Percentiles rank a stretch among this genome's conserved stretches.
Evolutionary conservation across 2,113 vertebrate genomes (phyloP).

Genomic region (Solea solea): DNA sequence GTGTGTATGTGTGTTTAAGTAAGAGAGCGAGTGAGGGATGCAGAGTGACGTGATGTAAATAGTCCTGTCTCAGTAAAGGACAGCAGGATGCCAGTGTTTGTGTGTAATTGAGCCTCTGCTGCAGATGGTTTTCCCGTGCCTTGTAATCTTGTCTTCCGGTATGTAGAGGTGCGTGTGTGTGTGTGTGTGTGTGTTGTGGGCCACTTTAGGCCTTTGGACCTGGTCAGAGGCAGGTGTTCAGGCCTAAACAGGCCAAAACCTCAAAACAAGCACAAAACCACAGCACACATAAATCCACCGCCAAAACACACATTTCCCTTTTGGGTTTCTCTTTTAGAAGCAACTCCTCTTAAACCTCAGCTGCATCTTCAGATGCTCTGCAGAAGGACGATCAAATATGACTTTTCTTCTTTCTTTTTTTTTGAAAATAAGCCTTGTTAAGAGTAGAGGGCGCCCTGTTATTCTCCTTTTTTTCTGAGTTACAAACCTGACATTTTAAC

Average conservation of each 20-base stretch:
- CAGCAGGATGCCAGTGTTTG: constrained; percentile 77
- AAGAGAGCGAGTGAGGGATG: constrained; percentile 13
- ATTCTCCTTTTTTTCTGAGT: constrained; percentile 55
- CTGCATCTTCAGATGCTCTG: constrained; percentile 25
- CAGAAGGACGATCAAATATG: constrained; percentile 25
- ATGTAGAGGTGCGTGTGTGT: constrained; percentile 36
- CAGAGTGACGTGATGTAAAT: constrained; percentile 68
- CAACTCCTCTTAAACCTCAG: constrained; percentile 4
- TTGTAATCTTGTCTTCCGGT: constrained; percentile 78
- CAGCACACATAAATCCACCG: constrained; percentile 8
- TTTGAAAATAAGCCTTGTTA: neutral
- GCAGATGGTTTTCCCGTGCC: constrained; percentile 75
- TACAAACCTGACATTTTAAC: constrained; percentile 62
- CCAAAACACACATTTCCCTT: constrained; percentile 3
- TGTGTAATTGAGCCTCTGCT: constrained; percentile 76
- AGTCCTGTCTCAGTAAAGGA: constrained; percentile 66
- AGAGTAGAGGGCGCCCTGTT: constrained; percentile 35
- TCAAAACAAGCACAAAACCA: constrained; percentile 49
- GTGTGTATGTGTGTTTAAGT: constrained; percentile 22
- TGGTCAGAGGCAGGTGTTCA: constrained; percentile 73
- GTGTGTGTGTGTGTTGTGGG: constrained; percentile 36
- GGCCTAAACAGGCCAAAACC: constrained; percentile 61
- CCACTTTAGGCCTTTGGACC: constrained; percentile 58
- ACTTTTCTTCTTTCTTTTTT: constrained; percentile 12
- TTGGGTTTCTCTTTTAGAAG: constrained; percentile 24